These are phyloP conservation scores for Cacatua alba DNA, from an alignment of 2,113 vertebrate species.

Conservation along the genomic window DNA sequence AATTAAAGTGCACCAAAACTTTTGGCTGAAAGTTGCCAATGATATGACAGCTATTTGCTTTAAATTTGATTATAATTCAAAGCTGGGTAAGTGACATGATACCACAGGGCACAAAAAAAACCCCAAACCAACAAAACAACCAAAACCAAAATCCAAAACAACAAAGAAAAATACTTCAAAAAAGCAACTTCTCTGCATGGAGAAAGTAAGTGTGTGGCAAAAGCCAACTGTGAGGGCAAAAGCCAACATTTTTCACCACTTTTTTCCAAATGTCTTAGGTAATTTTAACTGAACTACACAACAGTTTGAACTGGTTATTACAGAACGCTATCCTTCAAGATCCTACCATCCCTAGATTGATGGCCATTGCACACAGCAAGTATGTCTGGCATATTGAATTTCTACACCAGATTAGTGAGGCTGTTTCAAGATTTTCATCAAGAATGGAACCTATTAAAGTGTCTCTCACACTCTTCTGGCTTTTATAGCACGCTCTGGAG, in stretches of 20 bases:
- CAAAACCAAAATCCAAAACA: neutral
- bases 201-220: neutral
- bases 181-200: neutral
- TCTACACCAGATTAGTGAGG: conserved; percentile 6
- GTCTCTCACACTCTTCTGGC: conserved; percentile 36
- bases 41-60: neutral
- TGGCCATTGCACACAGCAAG: neutral
- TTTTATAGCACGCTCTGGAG: conserved; percentile 50
- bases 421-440: conserved; percentile 46
- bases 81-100: neutral
- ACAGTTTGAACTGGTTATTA: neutral
- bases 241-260: neutral
- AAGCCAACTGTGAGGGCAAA: neutral
- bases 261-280: neutral
- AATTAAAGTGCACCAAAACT: neutral
- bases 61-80: neutral
- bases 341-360: neutral
- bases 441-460: conserved; percentile 68
- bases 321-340: neutral
- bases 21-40: neutral
- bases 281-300: neutral
- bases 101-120: neutral
- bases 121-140: neutral
- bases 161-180: neutral
- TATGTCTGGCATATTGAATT: neutral